Conservation (phyloP, 2,888 invertebrate genomes). For the Drosophila basisetae region DNA sequence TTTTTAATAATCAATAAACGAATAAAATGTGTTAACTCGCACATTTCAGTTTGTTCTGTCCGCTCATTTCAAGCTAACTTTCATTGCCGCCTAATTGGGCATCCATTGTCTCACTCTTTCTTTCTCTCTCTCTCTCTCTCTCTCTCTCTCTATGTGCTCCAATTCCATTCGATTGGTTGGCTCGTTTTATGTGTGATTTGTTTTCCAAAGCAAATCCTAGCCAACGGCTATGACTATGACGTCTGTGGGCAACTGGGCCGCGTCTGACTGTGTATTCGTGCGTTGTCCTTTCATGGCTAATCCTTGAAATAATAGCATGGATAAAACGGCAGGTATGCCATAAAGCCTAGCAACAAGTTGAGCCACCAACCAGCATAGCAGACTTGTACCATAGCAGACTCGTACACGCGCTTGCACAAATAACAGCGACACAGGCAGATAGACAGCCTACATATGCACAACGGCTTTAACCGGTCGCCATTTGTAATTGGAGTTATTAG, state of each 20-base stretch:
- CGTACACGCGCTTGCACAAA: slow-evolving; percentile 6
- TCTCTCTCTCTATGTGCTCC: not conserved
- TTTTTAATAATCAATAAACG: slow-evolving; percentile 57
- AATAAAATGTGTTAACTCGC: slow-evolving; percentile 64
- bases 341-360: slow-evolving; percentile 79
- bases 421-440: not conserved
- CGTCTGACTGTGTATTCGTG: slow-evolving; percentile 57
- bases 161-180: slow-evolving; percentile 27
- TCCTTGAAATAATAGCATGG: slow-evolving; percentile 81
- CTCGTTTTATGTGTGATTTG: slow-evolving; percentile 66
- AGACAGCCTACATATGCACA: slow-evolving; percentile 58
- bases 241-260: slow-evolving; percentile 7
- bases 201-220: slow-evolving; percentile 67
- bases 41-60: slow-evolving; percentile 31
- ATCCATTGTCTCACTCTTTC: slow-evolving; percentile 22
- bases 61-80: slow-evolving; percentile 46
- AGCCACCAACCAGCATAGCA: slow-evolving; percentile 48
- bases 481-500: slow-evolving; percentile 80
- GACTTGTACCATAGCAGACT: slow-evolving; percentile 7
- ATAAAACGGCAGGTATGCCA: slow-evolving; percentile 73
- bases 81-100: slow-evolving; percentile 60
- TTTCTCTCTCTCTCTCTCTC: not conserved
- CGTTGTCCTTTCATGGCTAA: slow-evolving; percentile 74
- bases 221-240: slow-evolving; percentile 34
- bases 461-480: slow-evolving; percentile 71